These are phyloP conservation scores for Spongilla lacustris DNA, from an alignment of 37 sponge, comb jelly and placozoan species.

Conservation along the genomic window DNA sequence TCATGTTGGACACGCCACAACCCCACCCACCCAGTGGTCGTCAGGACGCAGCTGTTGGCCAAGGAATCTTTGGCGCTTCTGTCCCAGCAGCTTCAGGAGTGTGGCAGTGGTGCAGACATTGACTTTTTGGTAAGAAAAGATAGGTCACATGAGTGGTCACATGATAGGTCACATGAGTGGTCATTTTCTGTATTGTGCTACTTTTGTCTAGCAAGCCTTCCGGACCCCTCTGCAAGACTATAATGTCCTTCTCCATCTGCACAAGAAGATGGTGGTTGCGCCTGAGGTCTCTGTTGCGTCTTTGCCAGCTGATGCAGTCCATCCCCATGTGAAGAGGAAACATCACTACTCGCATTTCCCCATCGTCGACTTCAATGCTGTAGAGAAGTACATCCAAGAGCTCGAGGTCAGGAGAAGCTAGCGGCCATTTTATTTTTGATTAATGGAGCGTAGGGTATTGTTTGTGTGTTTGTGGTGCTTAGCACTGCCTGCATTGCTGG, in stretches of 20 bases:
- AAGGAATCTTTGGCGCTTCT: slow-evolving; percentile 50
- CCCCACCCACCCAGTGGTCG: slow-evolving; percentile 54
- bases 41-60: slow-evolving; percentile 42
- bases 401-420: slow-evolving; percentile 84
- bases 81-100: slow-evolving; percentile 22
- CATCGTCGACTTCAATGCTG: slow-evolving; percentile 86
- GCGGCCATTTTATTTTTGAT: too few species aligned
- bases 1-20: slow-evolving; percentile 33
- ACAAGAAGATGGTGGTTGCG: slow-evolving; percentile 57
- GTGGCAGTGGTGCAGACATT: not conserved
- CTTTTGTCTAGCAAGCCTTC: slow-evolving; percentile 70
- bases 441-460: not conserved
- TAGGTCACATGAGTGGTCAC: not conserved
- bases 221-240: slow-evolving; percentile 81
- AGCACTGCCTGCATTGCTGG: too few species aligned
- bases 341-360: slow-evolving; percentile 54
- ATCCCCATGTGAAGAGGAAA: not conserved
- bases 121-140: slow-evolving; percentile 2
- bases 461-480: too few species aligned
- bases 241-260: slow-evolving; percentile 81
- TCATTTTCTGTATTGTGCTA: not conserved
- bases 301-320: slow-evolving; percentile 17
- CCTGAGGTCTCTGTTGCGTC: slow-evolving; percentile 41
- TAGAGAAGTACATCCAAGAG: slow-evolving; percentile 59
- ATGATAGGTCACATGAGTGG: not conserved